Percentiles rank a stretch among this genome's conserved stretches.
These are phyloP conservation scores for Hydraecia micacea DNA, from an alignment of 2,888 invertebrate species.

Conservation along the genomic window DNA sequence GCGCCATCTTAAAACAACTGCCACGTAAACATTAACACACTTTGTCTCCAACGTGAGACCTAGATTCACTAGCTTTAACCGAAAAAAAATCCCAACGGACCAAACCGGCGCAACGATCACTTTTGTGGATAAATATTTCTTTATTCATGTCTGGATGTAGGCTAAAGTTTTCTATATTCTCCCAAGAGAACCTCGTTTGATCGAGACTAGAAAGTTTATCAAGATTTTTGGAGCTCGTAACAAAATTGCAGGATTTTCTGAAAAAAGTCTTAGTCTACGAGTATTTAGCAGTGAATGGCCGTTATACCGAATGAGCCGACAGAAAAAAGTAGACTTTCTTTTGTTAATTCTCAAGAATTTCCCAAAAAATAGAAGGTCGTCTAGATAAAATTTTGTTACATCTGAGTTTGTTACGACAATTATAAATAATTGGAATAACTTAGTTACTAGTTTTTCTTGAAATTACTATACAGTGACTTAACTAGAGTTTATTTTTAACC, in stretches of 20 bases:
- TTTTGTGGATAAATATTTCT: constrained; percentile 63
- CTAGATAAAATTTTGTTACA: constrained; percentile 9
- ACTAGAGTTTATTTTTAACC: background rate
- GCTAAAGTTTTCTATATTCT: constrained; percentile 47
- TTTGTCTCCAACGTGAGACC: constrained; percentile 54
- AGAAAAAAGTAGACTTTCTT: constrained; percentile 5
- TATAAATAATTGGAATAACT: constrained; percentile 1
- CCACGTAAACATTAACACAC: constrained; percentile 56
- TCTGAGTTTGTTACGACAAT: constrained; percentile 3
- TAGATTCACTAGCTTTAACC: constrained; percentile 59
- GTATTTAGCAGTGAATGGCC: constrained; percentile 24
- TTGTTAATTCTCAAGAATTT: constrained; percentile 10
- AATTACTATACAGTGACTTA: background rate
- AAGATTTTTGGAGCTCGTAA: constrained; percentile 45
- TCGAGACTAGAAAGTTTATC: constrained; percentile 51
- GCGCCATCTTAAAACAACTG: constrained; percentile 40
- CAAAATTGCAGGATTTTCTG: constrained; percentile 22
- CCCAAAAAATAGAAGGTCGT: background rate
- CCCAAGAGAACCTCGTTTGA: constrained; percentile 46
- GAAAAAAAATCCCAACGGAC: constrained; percentile 49
- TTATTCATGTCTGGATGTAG: constrained; percentile 51
- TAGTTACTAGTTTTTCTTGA: background rate
- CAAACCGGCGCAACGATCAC: constrained; percentile 49
- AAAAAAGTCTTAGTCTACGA: constrained; percentile 23
- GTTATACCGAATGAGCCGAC: background rate